Conservation (phyloP, 2,797 vertebrate species). For the Sciurus carolinensis region DNA sequence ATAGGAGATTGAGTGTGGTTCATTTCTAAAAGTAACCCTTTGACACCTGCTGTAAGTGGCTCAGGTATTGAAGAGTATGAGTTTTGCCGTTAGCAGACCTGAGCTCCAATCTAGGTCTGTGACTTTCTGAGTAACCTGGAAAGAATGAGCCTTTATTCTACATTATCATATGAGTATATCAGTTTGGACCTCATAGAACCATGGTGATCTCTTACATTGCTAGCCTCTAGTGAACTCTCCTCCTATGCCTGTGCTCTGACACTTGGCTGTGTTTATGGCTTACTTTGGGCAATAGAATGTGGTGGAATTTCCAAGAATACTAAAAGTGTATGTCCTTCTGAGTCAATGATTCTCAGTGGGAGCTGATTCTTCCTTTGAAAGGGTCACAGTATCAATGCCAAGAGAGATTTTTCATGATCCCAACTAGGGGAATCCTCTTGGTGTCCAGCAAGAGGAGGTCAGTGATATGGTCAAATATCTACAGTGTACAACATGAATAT, state of each 20-base stretch:
- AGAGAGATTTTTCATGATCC: background rate
- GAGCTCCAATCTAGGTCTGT: background rate
- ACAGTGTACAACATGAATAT: background rate
- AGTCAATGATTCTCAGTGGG: background rate
- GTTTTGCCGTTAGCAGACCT: background rate
- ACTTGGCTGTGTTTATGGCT: background rate
- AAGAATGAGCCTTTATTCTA: background rate
- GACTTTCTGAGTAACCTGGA: background rate
- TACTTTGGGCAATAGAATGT: background rate
- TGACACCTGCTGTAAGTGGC: background rate
- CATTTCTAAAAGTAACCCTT: constrained; percentile 67
- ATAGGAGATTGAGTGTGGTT: background rate
- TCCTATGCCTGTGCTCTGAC: background rate
- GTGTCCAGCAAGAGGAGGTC: background rate
- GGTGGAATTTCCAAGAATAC: background rate
- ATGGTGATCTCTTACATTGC: background rate
- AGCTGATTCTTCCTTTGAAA: background rate
- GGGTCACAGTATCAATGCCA: background rate
- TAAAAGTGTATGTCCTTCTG: background rate
- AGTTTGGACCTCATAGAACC: background rate
- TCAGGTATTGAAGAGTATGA: background rate
- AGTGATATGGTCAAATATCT: background rate
- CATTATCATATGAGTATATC: background rate
- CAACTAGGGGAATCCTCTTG: background rate
- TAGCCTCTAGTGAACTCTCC: background rate